Conservation (phyloP, 2,113 vertebrate genomes). For the Tauraco erythrolophus region DNA sequence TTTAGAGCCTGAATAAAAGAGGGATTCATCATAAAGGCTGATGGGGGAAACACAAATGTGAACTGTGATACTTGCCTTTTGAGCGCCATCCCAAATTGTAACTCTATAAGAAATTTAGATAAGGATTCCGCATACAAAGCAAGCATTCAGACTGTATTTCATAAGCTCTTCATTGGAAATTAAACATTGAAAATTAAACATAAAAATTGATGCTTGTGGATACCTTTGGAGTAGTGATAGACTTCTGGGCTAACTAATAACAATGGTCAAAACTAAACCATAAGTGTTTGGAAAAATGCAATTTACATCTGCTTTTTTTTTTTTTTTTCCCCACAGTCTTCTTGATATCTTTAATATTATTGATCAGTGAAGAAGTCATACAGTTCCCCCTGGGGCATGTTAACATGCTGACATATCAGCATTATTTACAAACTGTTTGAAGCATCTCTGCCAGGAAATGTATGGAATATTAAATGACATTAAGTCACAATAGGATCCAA, state of each 20-base stretch:
- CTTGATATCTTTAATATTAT: neutral
- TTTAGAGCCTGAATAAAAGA: neutral
- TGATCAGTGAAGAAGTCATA: neutral
- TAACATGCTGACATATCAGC: neutral
- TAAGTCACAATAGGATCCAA: constrained; percentile 12
- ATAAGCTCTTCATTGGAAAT: neutral
- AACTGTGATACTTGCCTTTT: neutral
- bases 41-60: neutral
- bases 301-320: neutral
- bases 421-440: neutral
- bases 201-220: too few species aligned
- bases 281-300: neutral
- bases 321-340: neutral
- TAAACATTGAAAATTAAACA: too few species aligned
- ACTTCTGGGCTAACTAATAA: neutral
- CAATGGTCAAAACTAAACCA: neutral
- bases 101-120: neutral
- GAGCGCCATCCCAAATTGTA: neutral
- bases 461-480: constrained; percentile 6
- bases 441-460: neutral
- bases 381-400: neutral
- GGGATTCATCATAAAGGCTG: neutral
- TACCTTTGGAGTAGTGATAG: neutral
- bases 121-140: neutral
- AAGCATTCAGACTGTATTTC: neutral